Percentiles rank a stretch among this genome's conserved stretches.
phyloP scores from a whole-genome alignment of 2,113 vertebrate species.

The Xiphophorus maculatus region DNA sequence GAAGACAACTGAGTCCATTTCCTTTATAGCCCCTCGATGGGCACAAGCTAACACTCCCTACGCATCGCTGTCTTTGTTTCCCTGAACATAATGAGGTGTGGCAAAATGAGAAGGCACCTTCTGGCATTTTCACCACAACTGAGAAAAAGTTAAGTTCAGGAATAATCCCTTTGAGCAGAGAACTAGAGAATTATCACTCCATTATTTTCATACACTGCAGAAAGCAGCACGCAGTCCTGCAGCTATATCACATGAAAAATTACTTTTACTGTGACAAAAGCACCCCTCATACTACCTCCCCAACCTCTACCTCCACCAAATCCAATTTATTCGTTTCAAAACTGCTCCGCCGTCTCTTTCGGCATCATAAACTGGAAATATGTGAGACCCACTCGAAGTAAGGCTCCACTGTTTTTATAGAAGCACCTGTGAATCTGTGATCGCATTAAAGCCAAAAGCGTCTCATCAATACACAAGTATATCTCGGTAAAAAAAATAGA shows the following conservation, averaged over 20 bases:
- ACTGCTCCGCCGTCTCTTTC: slow-evolving; percentile 1
- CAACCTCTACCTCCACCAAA: slow-evolving; percentile 29
- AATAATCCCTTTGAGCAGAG: slow-evolving; percentile 22
- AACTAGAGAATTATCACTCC: background rate
- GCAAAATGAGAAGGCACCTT: slow-evolving; percentile 36
- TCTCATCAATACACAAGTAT: background rate
- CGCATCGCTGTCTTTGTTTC: slow-evolving; percentile 20
- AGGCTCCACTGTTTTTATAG: slow-evolving; percentile 21
- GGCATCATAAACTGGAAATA: slow-evolving; percentile 14
- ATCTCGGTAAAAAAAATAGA: background rate
- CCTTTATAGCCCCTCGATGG: slow-evolving; percentile 23
- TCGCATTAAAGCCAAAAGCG: slow-evolving; percentile 11
- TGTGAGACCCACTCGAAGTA: background rate
- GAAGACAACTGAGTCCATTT: slow-evolving; percentile 17
- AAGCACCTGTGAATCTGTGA: background rate
- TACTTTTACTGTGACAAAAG: slow-evolving; percentile 38
- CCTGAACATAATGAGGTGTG: slow-evolving; percentile 37
- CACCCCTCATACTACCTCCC: slow-evolving; percentile 8
- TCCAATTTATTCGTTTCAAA: slow-evolving; percentile 46
- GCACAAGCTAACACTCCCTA: slow-evolving; percentile 4
- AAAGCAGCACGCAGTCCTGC: slow-evolving; percentile 23
- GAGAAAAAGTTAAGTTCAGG: slow-evolving; percentile 27
- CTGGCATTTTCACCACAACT: slow-evolving; percentile 27
- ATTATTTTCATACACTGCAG: slow-evolving; percentile 28
- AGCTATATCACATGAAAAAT: slow-evolving; percentile 38